Conservation (phyloP, 2,797 vertebrate genomes). For the Crocodylus rhombifer region DNA sequence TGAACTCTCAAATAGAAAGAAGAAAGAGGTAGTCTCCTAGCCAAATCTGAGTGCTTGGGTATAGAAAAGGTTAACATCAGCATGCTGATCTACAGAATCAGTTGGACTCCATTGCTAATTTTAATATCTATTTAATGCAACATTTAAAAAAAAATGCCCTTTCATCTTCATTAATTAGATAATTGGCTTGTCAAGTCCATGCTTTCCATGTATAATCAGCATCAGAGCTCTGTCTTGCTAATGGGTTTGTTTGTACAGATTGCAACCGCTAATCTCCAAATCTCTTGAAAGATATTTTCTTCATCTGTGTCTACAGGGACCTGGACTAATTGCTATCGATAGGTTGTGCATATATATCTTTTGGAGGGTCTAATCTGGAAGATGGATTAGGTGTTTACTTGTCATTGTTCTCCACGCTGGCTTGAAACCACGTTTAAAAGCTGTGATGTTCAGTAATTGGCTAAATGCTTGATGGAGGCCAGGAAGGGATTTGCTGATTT, state of each 20-base stretch:
- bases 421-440: not conserved
- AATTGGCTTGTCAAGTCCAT: conserved; percentile 77
- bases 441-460: not conserved
- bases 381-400: not conserved
- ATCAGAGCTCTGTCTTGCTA: conserved; percentile 71
- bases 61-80: conserved; percentile 59
- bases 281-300: conserved; percentile 48
- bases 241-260: conserved; percentile 76
- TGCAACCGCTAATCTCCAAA: conserved; percentile 24
- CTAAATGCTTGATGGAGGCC: not conserved
- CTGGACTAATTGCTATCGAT: not conserved
- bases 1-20: not conserved
- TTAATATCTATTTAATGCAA: not conserved
- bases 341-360: not conserved
- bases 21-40: not conserved
- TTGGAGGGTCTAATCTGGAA: not conserved
- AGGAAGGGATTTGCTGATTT: conserved; percentile 32
- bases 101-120: conserved; percentile 42
- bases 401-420: not conserved
- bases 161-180: conserved; percentile 80
- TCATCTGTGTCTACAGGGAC: conserved; percentile 15
- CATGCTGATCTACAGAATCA: conserved; percentile 4
- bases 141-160: conserved; percentile 49
- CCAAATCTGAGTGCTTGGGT: conserved; percentile 27
- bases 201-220: conserved; percentile 79